Evolutionary conservation across 2,113 vertebrate genomes (phyloP).

Genomic region (Uropsilus gracilis): DNA sequence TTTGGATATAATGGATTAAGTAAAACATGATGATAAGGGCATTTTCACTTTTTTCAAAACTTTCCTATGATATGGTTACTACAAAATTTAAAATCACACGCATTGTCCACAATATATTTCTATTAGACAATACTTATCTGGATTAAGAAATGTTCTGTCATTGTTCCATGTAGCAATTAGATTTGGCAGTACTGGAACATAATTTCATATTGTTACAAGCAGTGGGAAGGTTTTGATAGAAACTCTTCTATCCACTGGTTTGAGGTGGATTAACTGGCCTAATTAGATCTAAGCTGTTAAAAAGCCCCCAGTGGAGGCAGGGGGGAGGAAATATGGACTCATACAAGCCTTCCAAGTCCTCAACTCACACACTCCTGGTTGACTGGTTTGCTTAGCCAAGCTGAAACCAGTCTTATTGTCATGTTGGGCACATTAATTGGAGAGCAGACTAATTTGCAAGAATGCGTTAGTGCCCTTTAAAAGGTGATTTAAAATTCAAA

Average conservation of each 20-base stretch:
- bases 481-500: slow-evolving; percentile 99
- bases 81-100: neutral
- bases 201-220: slow-evolving; percentile 77
- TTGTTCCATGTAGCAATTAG: slow-evolving; percentile 60
- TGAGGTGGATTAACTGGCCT: slow-evolving; percentile 88
- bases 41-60: neutral
- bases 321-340: slow-evolving; percentile 83
- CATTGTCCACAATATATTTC: neutral
- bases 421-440: slow-evolving; percentile 97
- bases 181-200: slow-evolving; percentile 62
- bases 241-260: slow-evolving; percentile 84
- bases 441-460: slow-evolving; percentile 96
- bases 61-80: neutral
- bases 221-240: slow-evolving; percentile 83
- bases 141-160: slow-evolving; percentile 30
- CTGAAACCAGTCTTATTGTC: slow-evolving; percentile 95
- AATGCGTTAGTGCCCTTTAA: slow-evolving; percentile 97
- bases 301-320: slow-evolving; percentile 81
- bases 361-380: slow-evolving; percentile 94
- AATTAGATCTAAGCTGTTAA: slow-evolving; percentile 89
- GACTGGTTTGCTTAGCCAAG: slow-evolving; percentile 94
- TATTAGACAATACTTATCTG: neutral
- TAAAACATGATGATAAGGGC: neutral
- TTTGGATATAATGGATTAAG: neutral
- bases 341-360: slow-evolving; percentile 88